phyloP scores from a whole-genome alignment of 2,888 invertebrate species.

The Melanophora roralis region DNA sequence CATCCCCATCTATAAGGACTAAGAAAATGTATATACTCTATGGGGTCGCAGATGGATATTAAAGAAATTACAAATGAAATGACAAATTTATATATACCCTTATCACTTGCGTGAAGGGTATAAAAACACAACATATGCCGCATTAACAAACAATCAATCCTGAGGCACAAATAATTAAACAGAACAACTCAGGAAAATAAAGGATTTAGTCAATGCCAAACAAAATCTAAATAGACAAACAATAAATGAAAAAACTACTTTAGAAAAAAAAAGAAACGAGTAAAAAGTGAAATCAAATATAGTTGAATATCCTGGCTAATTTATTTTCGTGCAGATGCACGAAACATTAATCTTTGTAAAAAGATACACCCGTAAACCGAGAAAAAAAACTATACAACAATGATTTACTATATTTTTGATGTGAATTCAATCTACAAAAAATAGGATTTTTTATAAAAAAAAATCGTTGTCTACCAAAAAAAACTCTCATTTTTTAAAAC shows the following conservation, averaged over 20 bases:
- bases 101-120: no score
- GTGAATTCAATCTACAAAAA: conserved; percentile 53
- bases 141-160: conserved; percentile 37
- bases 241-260: background rate
- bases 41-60: no score
- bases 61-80: no score
- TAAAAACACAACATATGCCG: no score
- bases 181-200: conserved; percentile 43
- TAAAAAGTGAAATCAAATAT: conserved; percentile 66
- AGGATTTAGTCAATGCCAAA: conserved; percentile 56
- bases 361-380: conserved; percentile 65
- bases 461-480: conserved; percentile 12
- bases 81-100: no score
- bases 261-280: conserved; percentile 50
- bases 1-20: no score
- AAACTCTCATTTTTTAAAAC: conserved; percentile 49
- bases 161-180: conserved; percentile 35
- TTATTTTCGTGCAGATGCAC: conserved; percentile 73
- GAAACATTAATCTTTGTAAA: conserved; percentile 74
- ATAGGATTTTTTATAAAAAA: conserved; percentile 55
- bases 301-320: conserved; percentile 71
- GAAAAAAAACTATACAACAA: conserved; percentile 54
- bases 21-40: no score
- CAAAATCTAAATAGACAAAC: conserved; percentile 26
- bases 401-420: conserved; percentile 47